A percentile compares a stretch with the other conserved stretches of the same genome.
These are phyloP conservation scores for Leptopilina myrica DNA, from an alignment of 2,888 invertebrate genomes.

Conservation along the genomic window DNA sequence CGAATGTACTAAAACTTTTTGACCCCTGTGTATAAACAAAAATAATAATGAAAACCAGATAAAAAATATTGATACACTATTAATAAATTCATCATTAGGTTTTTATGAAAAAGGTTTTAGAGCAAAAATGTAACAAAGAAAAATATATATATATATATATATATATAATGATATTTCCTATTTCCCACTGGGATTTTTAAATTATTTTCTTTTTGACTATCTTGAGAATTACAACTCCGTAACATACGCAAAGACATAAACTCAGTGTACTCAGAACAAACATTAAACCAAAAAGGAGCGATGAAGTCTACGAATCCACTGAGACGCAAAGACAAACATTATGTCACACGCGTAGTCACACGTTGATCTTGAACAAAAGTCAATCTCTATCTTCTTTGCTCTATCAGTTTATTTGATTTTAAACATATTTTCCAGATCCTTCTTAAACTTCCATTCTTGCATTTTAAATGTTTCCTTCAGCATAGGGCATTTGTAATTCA, in stretches of 20 bases:
- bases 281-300: slow-evolving; percentile 57
- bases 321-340: slow-evolving; percentile 75
- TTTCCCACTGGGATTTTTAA: slow-evolving; percentile 23
- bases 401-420: slow-evolving; percentile 9
- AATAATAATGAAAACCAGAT: no score
- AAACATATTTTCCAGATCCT: not conserved
- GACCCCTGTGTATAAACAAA: no score
- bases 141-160: not conserved
- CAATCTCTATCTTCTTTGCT: slow-evolving; percentile 23
- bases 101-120: not conserved
- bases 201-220: slow-evolving; percentile 30
- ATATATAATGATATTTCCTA: not conserved
- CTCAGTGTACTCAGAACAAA: slow-evolving; percentile 71
- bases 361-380: slow-evolving; percentile 49
- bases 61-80: no score
- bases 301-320: slow-evolving; percentile 64
- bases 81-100: no score
- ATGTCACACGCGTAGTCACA: slow-evolving; percentile 70
- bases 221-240: slow-evolving; percentile 60
- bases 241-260: slow-evolving; percentile 72
- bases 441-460: no score
- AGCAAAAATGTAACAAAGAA: not conserved
- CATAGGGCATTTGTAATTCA: no score
- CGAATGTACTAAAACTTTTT: no score
- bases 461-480: no score